Evolutionary conservation across 2,113 vertebrate genomes (phyloP).

Genomic region (Macroglossus sobrinus): DNA sequence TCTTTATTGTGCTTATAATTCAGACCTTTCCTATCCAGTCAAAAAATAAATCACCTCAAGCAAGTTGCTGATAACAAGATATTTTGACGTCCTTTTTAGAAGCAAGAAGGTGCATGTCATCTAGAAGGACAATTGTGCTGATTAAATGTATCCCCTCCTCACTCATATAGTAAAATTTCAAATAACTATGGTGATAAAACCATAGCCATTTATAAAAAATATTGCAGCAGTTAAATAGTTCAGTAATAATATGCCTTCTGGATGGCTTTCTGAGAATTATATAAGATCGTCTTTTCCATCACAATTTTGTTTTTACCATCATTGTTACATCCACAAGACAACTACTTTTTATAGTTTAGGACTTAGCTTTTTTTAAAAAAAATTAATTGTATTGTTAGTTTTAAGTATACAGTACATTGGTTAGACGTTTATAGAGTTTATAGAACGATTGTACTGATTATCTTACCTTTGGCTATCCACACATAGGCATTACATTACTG

Average conservation of each 20-base stretch:
- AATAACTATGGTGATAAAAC: background rate
- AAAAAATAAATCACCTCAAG: background rate
- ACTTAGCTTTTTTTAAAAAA: background rate
- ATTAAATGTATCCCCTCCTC: background rate
- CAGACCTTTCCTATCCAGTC: background rate
- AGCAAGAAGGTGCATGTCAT: background rate
- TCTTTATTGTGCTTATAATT: background rate
- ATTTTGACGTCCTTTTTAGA: constrained; percentile 4
- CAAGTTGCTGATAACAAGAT: background rate
- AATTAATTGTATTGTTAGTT: background rate
- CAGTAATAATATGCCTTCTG: background rate
- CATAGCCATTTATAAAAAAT: background rate
- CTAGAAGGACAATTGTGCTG: background rate
- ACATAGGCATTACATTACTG: too few relatives aligned
- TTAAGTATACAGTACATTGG: too few relatives aligned
- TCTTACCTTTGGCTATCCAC: too few relatives aligned
- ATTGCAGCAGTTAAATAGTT: background rate
- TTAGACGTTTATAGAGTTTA: too few relatives aligned
- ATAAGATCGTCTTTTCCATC: background rate
- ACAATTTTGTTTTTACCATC: background rate
- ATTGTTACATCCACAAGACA: background rate
- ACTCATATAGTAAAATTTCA: background rate
- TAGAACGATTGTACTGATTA: too few relatives aligned
- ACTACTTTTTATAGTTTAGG: background rate
- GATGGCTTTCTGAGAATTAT: background rate